Evolutionary conservation across 2,888 invertebrate genomes (phyloP).

Genomic region (Sarcophaga rosellei): DNA sequence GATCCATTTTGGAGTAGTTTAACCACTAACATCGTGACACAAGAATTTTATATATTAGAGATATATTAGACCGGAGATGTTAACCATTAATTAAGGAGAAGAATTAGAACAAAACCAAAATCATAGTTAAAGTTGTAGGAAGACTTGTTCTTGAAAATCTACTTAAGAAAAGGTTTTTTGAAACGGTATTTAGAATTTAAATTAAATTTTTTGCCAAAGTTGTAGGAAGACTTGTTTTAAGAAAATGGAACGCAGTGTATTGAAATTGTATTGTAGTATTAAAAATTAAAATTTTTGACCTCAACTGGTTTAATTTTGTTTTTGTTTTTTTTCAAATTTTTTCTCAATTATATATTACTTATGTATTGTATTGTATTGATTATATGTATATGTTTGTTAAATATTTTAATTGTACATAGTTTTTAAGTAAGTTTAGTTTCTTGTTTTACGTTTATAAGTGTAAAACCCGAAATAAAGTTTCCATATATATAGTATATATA

Average conservation of each 20-base stretch:
- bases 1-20: too few species aligned
- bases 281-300: conserved; percentile 8
- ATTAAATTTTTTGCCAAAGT: too few species aligned
- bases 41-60: too few species aligned
- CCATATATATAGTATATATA: conserved; percentile 24
- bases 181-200: too few species aligned
- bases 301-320: conserved; percentile 30
- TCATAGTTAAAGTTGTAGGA: too few species aligned
- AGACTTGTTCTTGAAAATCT: not conserved
- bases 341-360: conserved; percentile 14
- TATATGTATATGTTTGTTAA: conserved; percentile 31
- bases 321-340: not conserved
- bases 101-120: too few species aligned
- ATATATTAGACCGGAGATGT: too few species aligned
- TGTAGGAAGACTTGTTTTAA: not conserved
- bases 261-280: not conserved
- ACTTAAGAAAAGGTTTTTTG: not conserved
- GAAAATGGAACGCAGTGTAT: not conserved
- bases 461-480: not conserved
- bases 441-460: conserved; percentile 9
- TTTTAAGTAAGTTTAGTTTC: conserved; percentile 41
- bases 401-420: conserved; percentile 65
- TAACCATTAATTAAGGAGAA: too few species aligned
- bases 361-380: not conserved
- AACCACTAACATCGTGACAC: too few species aligned